Evolutionary conservation across 2,888 invertebrate species (phyloP).

Genomic region (Mesorhabditis sp.): DNA sequence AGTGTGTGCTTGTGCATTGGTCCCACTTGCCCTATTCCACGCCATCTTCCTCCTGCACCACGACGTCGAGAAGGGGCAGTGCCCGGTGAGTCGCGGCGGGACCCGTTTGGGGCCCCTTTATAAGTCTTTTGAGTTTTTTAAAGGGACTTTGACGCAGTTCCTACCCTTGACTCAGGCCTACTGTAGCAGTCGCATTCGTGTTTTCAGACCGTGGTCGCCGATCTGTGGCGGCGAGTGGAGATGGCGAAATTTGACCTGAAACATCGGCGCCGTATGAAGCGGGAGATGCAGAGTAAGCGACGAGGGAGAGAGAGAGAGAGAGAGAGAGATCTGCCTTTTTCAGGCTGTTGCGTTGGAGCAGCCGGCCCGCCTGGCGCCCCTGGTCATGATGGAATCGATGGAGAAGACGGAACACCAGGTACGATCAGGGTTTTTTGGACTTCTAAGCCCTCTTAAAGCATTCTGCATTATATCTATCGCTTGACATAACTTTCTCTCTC

Average conservation of each 20-base stretch:
- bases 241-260: constrained; percentile 12
- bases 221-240: constrained; percentile 20
- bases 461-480: too few relatives aligned
- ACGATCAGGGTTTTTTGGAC: constrained; percentile 19
- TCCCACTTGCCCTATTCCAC: not conserved
- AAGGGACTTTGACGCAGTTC: too few relatives aligned
- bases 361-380: constrained; percentile 30
- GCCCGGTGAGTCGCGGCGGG: not conserved
- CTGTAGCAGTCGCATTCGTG: not conserved
- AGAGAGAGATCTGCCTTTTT: not conserved
- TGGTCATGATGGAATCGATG: constrained; percentile 27
- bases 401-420: constrained; percentile 31
- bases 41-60: not conserved
- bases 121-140: too few relatives aligned
- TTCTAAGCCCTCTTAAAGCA: constrained; percentile 13
- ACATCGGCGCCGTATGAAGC: not conserved
- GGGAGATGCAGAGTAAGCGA: not conserved
- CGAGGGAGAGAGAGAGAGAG: too few relatives aligned
- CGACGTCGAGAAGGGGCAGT: not conserved
- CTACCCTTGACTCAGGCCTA: too few relatives aligned
- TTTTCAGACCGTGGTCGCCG: constrained; percentile 15
- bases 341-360: constrained; percentile 32
- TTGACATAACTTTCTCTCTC: too few relatives aligned
- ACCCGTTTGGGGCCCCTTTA: too few relatives aligned
- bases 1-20: not conserved